Percentiles rank a stretch among this genome's conserved stretches.
These are phyloP conservation scores for Hartigia nigra DNA, from an alignment of 2,888 invertebrate genomes.

Conservation along the genomic window DNA sequence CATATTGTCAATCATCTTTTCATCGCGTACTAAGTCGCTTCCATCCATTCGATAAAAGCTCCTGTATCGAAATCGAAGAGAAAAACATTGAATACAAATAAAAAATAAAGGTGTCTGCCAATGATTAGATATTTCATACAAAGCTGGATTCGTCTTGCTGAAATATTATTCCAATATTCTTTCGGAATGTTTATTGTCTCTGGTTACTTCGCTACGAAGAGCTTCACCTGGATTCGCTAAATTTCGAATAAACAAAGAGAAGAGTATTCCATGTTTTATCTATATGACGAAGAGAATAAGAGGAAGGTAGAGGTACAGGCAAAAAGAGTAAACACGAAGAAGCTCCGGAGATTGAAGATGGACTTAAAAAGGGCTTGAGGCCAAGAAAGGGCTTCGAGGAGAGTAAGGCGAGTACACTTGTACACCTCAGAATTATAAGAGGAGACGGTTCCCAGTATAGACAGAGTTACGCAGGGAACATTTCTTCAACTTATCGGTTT, in stretches of 20 bases:
- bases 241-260: not conserved
- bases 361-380: not conserved
- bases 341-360: not conserved
- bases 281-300: not conserved
- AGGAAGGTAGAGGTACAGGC: not conserved
- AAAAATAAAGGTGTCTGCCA: not conserved
- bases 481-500: slow-evolving; percentile 54
- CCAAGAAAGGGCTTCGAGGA: not conserved
- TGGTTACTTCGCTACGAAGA: not conserved
- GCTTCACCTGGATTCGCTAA: not conserved
- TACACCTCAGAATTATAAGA: not conserved
- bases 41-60: too few relatives aligned
- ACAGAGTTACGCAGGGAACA: slow-evolving; percentile 28
- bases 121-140: too few relatives aligned
- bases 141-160: too few relatives aligned
- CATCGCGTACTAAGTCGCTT: not conserved
- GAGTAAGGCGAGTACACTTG: not conserved
- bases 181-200: too few relatives aligned
- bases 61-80: not conserved
- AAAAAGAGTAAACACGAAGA: not conserved
- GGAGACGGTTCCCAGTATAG: slow-evolving; percentile 4
- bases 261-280: not conserved
- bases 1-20: not conserved
- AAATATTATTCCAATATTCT: too few relatives aligned
- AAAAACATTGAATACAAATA: too few relatives aligned